These are phyloP conservation scores for Atrina japonica DNA, from an alignment of 2,888 invertebrate genomes.

Conservation along the genomic window DNA sequence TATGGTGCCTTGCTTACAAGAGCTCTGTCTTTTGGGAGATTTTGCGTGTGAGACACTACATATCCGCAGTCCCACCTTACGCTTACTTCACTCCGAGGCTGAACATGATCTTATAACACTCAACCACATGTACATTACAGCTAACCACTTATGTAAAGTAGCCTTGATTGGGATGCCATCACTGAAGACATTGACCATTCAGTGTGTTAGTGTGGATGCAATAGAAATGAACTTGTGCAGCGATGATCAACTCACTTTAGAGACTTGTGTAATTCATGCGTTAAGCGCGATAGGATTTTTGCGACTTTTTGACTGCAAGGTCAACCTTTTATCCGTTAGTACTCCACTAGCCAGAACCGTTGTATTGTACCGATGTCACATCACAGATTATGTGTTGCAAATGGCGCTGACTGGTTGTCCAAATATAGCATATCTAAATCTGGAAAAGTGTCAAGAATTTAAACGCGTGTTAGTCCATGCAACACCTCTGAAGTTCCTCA, in stretches of 20 bases:
- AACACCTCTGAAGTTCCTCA: constrained; percentile 63
- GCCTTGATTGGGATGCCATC: constrained; percentile 67
- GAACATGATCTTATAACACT: constrained; percentile 68
- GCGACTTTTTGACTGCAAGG: constrained; percentile 69
- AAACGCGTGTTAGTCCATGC: constrained; percentile 54
- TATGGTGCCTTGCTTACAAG: constrained; percentile 62
- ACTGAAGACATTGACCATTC: constrained; percentile 66
- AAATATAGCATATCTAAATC: constrained; percentile 68
- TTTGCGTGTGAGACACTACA: constrained; percentile 69
- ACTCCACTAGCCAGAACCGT: constrained; percentile 67
- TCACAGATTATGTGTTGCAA: constrained; percentile 69
- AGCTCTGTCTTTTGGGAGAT: constrained; percentile 66
- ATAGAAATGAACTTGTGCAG: constrained; percentile 71
- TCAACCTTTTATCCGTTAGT: constrained; percentile 66
- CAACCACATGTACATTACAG: constrained; percentile 70
- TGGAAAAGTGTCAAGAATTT: constrained; percentile 67
- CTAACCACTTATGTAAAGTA: constrained; percentile 71
- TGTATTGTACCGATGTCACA: constrained; percentile 68
- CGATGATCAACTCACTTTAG: constrained; percentile 67
- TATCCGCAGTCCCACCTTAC: constrained; percentile 64
- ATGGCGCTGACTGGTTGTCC: constrained; percentile 71
- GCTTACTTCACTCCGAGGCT: constrained; percentile 66
- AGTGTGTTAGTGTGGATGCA: constrained; percentile 69
- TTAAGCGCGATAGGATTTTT: constrained; percentile 67
- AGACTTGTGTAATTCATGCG: constrained; percentile 69